These are phyloP conservation scores for Euclidia mi DNA, from an alignment of 2,888 invertebrate species.

Conservation along the genomic window DNA sequence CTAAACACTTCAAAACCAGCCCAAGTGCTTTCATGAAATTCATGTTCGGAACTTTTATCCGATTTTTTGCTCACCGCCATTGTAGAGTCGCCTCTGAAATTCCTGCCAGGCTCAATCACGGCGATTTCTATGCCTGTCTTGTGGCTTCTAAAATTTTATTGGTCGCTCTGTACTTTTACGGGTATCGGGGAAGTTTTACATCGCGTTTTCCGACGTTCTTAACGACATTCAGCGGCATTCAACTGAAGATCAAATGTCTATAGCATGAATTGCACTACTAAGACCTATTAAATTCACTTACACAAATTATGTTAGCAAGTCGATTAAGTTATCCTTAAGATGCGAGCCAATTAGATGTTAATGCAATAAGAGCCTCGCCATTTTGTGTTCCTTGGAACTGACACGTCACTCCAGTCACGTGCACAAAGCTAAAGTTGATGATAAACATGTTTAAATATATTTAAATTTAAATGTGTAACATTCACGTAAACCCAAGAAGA, in stretches of 20 bases:
- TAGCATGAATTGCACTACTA: constrained; percentile 30
- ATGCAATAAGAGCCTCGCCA: constrained; percentile 64
- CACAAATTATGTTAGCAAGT: constrained; percentile 53
- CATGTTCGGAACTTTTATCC: constrained; percentile 46
- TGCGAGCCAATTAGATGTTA: constrained; percentile 71
- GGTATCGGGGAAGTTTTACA: constrained; percentile 27
- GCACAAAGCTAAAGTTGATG: too few relatives aligned
- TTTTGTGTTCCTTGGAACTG: constrained; percentile 26
- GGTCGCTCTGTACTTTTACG: constrained; percentile 25
- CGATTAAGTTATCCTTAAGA: constrained; percentile 62
- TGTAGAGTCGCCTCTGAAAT: constrained; percentile 39
- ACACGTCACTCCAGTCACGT: constrained; percentile 14
- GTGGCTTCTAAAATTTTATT: constrained; percentile 55
- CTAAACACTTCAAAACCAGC: constrained; percentile 45
- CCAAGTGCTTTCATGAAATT: constrained; percentile 48
- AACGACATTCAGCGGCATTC: constrained; percentile 12
- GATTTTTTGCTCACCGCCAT: constrained; percentile 36
- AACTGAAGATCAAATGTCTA: constrained; percentile 20
- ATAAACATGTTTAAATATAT: too few relatives aligned
- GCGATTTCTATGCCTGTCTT: constrained; percentile 54
- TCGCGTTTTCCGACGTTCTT: constrained; percentile 12
- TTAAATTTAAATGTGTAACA: too few relatives aligned
- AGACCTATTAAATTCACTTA: constrained; percentile 39
- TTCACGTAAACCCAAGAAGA: too few relatives aligned
- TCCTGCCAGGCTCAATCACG: constrained; percentile 47